Evolutionary conservation across 1,140 invertebrate species (phyloP).

Genomic region (Aporrectodea caliginosa): DNA sequence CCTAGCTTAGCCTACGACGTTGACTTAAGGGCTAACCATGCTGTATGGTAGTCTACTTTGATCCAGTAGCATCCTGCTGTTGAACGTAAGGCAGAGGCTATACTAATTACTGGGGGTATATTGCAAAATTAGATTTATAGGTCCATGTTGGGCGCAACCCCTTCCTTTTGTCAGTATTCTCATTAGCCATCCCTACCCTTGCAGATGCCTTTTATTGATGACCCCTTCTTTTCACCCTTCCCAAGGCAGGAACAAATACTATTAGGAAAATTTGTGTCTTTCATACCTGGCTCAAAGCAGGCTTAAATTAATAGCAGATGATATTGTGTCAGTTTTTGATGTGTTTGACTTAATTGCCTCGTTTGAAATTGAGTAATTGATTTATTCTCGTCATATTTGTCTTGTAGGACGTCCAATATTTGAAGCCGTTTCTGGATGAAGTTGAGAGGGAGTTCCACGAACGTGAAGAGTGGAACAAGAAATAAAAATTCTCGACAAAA

Average conservation of each 20-base stretch:
- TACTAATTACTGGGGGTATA: too few relatives aligned
- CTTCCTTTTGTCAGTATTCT: too few relatives aligned
- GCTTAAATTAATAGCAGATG: neutral
- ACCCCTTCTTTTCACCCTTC: neutral
- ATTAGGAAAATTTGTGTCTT: neutral
- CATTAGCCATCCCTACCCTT: too few relatives aligned
- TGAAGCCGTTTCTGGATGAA: constrained; percentile 29
- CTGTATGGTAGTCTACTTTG: too few relatives aligned
- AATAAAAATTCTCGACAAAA: constrained; percentile 14
- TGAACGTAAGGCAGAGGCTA: too few relatives aligned
- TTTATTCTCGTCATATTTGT: neutral
- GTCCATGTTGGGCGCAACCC: too few relatives aligned
- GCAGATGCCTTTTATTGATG: too few relatives aligned
- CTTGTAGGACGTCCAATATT: constrained; percentile 25
- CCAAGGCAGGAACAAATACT: neutral
- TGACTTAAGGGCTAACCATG: too few relatives aligned
- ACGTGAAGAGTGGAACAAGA: constrained; percentile 30
- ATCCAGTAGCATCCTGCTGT: too few relatives aligned
- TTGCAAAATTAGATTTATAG: too few relatives aligned
- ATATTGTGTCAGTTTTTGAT: neutral
- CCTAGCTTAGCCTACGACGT: too few relatives aligned
- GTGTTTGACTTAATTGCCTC: neutral
- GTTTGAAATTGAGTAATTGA: neutral
- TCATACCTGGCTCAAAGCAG: neutral
- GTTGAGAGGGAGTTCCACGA: constrained; percentile 22